Evolutionary conservation across 2,888 invertebrate genomes (phyloP).

Genomic region (Cantharis rustica): DNA sequence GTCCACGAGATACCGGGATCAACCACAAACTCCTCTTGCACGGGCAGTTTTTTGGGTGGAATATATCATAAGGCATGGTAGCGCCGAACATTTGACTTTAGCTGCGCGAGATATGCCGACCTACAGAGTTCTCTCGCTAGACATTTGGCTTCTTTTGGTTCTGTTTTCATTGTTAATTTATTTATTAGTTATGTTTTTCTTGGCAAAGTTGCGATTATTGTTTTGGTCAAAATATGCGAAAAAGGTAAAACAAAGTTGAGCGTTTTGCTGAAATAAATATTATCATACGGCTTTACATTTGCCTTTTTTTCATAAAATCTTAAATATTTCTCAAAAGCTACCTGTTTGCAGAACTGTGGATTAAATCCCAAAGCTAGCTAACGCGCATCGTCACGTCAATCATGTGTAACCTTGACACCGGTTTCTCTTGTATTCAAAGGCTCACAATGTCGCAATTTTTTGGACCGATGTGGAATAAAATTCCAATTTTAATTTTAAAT

Average conservation of each 20-base stretch:
- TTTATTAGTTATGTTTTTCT: neutral
- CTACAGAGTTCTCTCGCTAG: constrained; percentile 13
- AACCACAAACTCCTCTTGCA: constrained; percentile 29
- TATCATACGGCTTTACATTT: too few species aligned
- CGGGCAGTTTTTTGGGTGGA: constrained; percentile 33
- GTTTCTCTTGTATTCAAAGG: too few species aligned
- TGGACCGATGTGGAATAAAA: neutral
- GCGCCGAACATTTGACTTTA: constrained; percentile 19
- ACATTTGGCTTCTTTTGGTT: neutral
- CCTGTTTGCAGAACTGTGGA: too few species aligned
- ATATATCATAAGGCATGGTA: constrained; percentile 25
- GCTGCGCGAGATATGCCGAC: constrained; percentile 23
- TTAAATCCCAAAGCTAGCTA: too few species aligned
- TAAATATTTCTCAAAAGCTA: too few species aligned
- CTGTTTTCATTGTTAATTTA: neutral
- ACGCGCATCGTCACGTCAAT: too few species aligned
- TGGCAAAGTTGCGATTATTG: neutral
- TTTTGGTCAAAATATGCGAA: neutral
- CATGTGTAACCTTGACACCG: too few species aligned
- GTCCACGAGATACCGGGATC: constrained; percentile 32
- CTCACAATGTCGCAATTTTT: too few species aligned
- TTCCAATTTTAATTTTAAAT: neutral
- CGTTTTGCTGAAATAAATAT: neutral
- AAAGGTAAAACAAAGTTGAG: neutral
- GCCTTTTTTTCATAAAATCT: too few species aligned